Percentiles rank a stretch among this genome's conserved stretches.
Evolutionary conservation across 2,797 vertebrate species (phyloP).

Genomic region (Bradypodion pumilum): DNA sequence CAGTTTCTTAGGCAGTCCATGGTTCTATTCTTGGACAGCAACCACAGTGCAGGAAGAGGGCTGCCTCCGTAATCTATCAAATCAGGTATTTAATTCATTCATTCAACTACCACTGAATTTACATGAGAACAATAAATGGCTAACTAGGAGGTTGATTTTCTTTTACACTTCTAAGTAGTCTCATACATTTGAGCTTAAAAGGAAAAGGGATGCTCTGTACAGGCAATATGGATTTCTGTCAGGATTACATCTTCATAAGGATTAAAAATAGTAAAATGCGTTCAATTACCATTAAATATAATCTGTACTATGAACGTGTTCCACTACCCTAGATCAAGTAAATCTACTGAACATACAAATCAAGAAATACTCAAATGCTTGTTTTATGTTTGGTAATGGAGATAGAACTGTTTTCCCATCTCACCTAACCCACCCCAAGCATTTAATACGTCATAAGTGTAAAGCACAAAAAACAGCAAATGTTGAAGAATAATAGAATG

Average conservation of each 20-base stretch:
- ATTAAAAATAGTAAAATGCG: conserved; percentile 2
- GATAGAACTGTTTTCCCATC: neutral
- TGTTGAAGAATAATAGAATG: neutral
- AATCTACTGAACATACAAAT: neutral
- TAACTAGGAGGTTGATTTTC: neutral
- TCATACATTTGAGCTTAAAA: neutral
- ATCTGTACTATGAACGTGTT: conserved; percentile 20
- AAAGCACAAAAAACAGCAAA: neutral
- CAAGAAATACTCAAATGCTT: conserved; percentile 1
- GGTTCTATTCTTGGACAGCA: conserved; percentile 3
- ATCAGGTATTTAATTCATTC: conserved; percentile 2
- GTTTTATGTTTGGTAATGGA: neutral
- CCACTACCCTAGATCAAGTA: conserved; percentile 1
- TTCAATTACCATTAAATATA: conserved; percentile 14
- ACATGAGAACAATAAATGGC: neutral
- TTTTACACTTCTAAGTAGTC: neutral
- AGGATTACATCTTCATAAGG: neutral
- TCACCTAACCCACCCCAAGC: neutral
- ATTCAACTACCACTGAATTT: neutral
- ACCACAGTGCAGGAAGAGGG: neutral
- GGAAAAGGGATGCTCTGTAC: neutral
- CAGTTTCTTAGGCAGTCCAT: neutral
- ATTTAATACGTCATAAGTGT: conserved; percentile 3
- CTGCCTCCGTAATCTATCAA: neutral
- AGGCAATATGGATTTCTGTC: neutral